Conservation (phyloP, 1,140 invertebrate species). For the Drosophila fuyamai region DNA sequence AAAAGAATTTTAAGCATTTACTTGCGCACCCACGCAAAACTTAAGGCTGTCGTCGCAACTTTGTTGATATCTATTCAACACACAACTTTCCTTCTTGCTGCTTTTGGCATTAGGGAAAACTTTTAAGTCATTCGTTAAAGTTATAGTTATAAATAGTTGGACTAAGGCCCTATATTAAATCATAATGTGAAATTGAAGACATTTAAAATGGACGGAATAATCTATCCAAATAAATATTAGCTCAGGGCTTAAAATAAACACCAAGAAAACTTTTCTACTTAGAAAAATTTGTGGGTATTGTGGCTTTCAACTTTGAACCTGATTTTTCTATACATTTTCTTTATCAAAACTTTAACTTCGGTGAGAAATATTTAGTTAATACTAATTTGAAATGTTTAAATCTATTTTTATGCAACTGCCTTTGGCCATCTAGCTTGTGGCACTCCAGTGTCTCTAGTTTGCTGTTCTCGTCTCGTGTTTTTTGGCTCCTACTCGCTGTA, state of each 20-base stretch:
- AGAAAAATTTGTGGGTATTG: neutral
- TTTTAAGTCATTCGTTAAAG: conserved; percentile 9
- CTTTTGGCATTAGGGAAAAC: conserved; percentile 4
- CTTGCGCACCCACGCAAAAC: conserved; percentile 7
- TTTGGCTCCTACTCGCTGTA: conserved; percentile 3
- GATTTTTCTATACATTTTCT: neutral
- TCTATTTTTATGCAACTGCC: conserved; percentile 3
- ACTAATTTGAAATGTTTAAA: neutral
- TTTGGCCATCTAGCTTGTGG: conserved; percentile 8
- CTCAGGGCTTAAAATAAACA: too few relatives aligned
- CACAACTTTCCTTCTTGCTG: conserved; percentile 25
- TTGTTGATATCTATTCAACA: conserved; percentile 23
- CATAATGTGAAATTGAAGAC: neutral
- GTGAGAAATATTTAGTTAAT: neutral
- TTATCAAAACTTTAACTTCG: neutral
- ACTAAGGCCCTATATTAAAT: conserved; percentile 4
- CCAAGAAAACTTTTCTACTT: too few relatives aligned
- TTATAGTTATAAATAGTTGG: conserved; percentile 21
- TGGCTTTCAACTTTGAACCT: neutral
- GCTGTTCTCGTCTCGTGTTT: neutral
- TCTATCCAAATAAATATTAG: neutral
- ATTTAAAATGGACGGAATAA: neutral
- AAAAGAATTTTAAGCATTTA: conserved; percentile 5
- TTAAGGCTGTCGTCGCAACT: conserved; percentile 19
- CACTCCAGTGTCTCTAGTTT: neutral